Evolutionary conservation across 1,140 invertebrate genomes (phyloP).

Genomic region (Drosophila biarmipes): DNA sequence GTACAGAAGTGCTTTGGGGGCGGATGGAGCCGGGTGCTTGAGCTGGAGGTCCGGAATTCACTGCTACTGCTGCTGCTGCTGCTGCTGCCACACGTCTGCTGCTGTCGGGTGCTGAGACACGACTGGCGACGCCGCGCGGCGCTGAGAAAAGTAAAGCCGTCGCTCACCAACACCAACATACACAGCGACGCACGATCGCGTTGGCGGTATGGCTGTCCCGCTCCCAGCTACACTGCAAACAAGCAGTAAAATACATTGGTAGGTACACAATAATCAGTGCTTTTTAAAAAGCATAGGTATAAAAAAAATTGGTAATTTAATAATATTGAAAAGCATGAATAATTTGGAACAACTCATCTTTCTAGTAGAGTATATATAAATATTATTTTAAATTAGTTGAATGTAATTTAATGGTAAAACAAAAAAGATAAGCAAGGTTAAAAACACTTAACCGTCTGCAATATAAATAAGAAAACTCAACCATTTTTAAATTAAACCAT

Average conservation of each 20-base stretch:
- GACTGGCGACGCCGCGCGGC: constrained; percentile 56
- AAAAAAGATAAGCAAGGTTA: neutral
- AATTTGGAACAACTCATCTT: no score
- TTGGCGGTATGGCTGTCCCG: constrained; percentile 10
- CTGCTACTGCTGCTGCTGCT: constrained; percentile 27
- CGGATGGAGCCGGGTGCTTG: neutral
- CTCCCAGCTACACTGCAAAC: neutral
- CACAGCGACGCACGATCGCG: constrained; percentile 19
- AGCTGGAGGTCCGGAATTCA: neutral
- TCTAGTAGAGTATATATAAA: no score
- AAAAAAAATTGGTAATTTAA: no score
- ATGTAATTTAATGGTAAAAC: no score
- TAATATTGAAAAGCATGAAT: no score
- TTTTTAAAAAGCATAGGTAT: no score
- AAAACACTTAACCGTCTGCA: neutral
- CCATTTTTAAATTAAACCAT: neutral
- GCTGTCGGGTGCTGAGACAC: constrained; percentile 68
- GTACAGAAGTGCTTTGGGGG: neutral
- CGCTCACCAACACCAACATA: constrained; percentile 13
- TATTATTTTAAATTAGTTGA: no score
- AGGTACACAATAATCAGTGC: no score
- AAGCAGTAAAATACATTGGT: neutral
- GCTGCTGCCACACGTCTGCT: constrained; percentile 60
- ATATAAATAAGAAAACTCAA: no score
- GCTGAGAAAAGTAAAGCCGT: constrained; percentile 44